Conservation (phyloP, 2,888 invertebrate genomes). For the Oscheius myriophilus region DNA sequence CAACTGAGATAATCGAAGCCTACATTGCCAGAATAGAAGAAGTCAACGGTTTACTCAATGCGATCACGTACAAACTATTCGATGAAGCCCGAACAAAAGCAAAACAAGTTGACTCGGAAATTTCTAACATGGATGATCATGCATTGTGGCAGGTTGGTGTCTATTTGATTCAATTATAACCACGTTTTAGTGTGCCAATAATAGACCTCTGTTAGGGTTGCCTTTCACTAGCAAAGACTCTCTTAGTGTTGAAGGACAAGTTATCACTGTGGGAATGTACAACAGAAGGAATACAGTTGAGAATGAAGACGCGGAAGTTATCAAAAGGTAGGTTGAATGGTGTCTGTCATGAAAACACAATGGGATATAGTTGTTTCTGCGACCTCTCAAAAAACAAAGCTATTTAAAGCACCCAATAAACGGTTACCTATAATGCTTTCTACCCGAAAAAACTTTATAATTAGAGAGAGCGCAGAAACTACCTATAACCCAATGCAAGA, state of each 20-base stretch:
- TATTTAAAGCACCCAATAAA: no score
- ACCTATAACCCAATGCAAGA: no score
- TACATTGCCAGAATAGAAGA: conserved; percentile 22
- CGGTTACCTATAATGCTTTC: no score
- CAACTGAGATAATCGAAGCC: conserved; percentile 9
- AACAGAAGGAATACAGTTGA: conserved; percentile 2
- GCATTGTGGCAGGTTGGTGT: background rate
- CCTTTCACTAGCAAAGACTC: conserved; percentile 19
- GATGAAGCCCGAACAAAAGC: conserved; percentile 8
- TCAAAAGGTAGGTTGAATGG: no score
- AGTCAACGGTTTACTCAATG: conserved; percentile 13
- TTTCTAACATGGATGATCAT: background rate
- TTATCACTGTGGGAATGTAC: conserved; percentile 11
- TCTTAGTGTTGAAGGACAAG: conserved; percentile 2
- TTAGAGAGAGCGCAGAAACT: no score
- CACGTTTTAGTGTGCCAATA: conserved; percentile 6
- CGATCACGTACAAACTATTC: conserved; percentile 15
- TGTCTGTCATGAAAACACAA: no score
- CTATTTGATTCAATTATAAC: no score
- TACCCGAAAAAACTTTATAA: no score
- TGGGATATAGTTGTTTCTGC: no score
- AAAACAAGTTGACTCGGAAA: background rate
- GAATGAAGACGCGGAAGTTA: conserved; percentile 3
- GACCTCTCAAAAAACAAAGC: no score
- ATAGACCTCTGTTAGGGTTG: conserved; percentile 5